These are phyloP conservation scores for Drosophila grimshawi DNA, from an alignment of 1,140 invertebrate genomes.

Conservation along the genomic window DNA sequence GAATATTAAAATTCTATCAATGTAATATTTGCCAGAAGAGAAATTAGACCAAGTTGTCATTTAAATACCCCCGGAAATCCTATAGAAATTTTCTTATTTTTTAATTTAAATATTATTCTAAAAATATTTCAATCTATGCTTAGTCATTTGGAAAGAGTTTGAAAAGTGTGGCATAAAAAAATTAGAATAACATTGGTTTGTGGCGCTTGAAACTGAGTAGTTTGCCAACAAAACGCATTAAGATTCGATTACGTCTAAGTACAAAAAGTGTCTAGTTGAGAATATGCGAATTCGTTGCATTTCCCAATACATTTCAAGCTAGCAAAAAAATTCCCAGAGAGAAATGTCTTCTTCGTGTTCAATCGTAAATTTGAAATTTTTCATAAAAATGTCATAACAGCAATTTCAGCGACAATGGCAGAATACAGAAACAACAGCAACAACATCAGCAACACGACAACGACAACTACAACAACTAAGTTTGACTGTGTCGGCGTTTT, in stretches of 20 bases:
- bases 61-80: no score
- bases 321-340: conserved; percentile 36
- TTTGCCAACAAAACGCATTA: conserved; percentile 1
- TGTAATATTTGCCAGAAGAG: no score
- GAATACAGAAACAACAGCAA: conserved; percentile 30
- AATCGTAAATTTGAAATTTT: conserved; percentile 82
- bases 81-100: no score
- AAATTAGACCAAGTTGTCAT: no score
- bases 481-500: conserved; percentile 76
- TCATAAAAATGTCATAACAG: conserved; percentile 84
- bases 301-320: conserved; percentile 54
- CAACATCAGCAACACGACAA: conserved; percentile 43
- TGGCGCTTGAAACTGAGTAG: background rate
- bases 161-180: background rate
- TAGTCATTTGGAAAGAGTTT: no score
- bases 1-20: no score
- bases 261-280: conserved; percentile 44
- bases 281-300: conserved; percentile 61
- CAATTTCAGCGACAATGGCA: conserved; percentile 67
- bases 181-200: background rate
- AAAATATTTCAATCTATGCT: no score
- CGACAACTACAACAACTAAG: conserved; percentile 50
- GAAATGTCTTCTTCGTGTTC: conserved; percentile 56
- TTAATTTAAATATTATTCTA: no score
- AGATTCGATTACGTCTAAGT: conserved; percentile 11